Conservation (phyloP, 2,113 vertebrate genomes). For the Chamaetylas fuelleborni region DNA sequence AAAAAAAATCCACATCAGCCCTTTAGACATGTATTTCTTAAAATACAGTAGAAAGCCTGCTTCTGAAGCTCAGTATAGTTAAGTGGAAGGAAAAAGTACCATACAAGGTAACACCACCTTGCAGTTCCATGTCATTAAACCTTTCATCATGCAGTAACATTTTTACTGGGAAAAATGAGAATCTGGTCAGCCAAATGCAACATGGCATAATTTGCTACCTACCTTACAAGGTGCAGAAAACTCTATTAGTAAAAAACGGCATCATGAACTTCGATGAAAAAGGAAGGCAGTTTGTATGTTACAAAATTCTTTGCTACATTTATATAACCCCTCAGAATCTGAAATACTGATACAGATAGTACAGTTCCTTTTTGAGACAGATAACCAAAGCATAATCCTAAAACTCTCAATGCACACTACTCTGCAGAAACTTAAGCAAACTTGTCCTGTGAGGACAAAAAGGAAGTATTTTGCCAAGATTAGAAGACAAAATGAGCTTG, state of each 20-base stretch:
- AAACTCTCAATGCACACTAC: neutral
- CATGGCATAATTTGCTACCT: neutral
- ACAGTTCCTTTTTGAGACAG: neutral
- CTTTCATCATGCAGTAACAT: neutral
- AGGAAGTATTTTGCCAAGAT: neutral
- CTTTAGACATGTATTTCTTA: neutral
- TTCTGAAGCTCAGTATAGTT: neutral
- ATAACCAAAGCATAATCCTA: neutral
- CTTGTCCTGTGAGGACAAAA: neutral
- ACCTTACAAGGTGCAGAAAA: neutral
- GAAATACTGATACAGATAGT: neutral
- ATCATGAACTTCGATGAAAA: neutral
- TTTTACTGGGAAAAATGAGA: neutral
- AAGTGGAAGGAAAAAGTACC: neutral
- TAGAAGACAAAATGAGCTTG: fast-evolving
- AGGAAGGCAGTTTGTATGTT: neutral
- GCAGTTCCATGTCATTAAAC: neutral
- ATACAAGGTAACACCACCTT: neutral
- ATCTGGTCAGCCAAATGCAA: neutral
- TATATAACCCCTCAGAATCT: neutral
- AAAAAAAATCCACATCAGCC: neutral
- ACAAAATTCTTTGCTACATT: neutral
- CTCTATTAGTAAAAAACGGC: neutral
- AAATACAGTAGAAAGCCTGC: neutral
- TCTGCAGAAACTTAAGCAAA: neutral